Base-by-base conservation (phyloP, 2,888 invertebrate genomes). In the Ecliptopera silaceata region DNA sequence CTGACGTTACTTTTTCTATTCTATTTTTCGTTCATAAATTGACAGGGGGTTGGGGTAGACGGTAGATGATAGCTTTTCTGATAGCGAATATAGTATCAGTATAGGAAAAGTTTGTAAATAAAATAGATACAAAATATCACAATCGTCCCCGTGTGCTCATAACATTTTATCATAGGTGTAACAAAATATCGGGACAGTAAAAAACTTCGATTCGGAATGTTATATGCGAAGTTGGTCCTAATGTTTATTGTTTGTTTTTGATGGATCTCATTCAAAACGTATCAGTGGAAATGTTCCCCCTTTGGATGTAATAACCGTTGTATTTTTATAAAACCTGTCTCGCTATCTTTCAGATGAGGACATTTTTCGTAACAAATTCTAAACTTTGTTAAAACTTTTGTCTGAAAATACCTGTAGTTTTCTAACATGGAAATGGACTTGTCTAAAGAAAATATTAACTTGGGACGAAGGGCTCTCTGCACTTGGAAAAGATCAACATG, bases 111-210 rank as follows among this genome's bases (percentile, higher is more conserved):
- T 91, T 90, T 86, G 78, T 81, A 83, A 87, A 91, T 90, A 90
- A 89, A 88, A 83, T 79, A 79, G 75, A 83, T 83, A 86, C 80
- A 86, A 84, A 86, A 87, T 83, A 84, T 80, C 68, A 64, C 66
- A 73, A 76, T 68, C 64, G 65, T 71, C 48, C 71, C 69, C 65
- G 68, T 65, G 71, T 70, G 74, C 73, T 82, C 82, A 75, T 86
- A 80, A 88, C 86, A 89, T 88, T 87, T 83, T 80, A 88, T 91
- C 90, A 89, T 88, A 90, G 86, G 89, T 89, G 88, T 85, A 89
- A 86, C 87, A 79, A 79, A 82, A 86, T 83, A 82, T 79, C 79
- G 76, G 74, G 81, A 80, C 76, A 82, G 81, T 89, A 89, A 90
- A 88, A 89, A 86, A 75, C 85, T 84, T 72, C 68, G 69, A 66